Evolutionary conservation across 2,113 vertebrate species (phyloP).

Genomic region (Mesocricetus auratus): DNA sequence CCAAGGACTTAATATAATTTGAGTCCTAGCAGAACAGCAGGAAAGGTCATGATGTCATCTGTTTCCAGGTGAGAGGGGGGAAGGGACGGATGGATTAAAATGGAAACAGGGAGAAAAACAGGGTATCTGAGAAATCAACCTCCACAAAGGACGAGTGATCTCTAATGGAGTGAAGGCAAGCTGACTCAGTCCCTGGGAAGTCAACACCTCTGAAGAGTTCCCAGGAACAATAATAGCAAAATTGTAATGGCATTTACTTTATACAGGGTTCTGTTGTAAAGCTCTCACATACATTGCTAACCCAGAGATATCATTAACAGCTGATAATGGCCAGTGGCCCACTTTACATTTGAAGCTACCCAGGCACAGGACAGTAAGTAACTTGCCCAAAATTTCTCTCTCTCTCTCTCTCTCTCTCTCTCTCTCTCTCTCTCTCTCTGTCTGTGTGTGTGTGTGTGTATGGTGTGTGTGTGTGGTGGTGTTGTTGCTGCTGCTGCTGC

Average conservation of each 20-base stretch:
- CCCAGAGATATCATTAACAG: neutral
- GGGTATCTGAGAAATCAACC: neutral
- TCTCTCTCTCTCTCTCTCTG: too few species aligned
- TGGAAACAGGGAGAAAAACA: neutral
- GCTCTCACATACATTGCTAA: neutral
- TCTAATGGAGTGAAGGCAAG: neutral
- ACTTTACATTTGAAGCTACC: neutral
- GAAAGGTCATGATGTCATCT: neutral
- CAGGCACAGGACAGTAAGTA: neutral
- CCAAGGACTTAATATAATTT: neutral
- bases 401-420: too few species aligned
- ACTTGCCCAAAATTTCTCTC: neutral
- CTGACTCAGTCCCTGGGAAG: neutral
- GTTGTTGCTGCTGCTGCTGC: too few species aligned
- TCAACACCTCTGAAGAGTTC: neutral
- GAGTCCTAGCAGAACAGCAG: neutral
- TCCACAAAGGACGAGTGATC: neutral
- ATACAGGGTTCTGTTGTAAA: neutral
- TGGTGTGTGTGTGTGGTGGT: neutral
- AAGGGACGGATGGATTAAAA: neutral
- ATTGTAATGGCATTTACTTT: neutral
- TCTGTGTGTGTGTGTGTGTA: neutral
- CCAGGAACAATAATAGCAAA: constrained; percentile 2
- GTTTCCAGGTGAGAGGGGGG: neutral
- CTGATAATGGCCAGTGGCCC: neutral